Base-by-base conservation (phyloP, 1,140 invertebrate genomes). In the Episyrphus balteatus region DNA sequence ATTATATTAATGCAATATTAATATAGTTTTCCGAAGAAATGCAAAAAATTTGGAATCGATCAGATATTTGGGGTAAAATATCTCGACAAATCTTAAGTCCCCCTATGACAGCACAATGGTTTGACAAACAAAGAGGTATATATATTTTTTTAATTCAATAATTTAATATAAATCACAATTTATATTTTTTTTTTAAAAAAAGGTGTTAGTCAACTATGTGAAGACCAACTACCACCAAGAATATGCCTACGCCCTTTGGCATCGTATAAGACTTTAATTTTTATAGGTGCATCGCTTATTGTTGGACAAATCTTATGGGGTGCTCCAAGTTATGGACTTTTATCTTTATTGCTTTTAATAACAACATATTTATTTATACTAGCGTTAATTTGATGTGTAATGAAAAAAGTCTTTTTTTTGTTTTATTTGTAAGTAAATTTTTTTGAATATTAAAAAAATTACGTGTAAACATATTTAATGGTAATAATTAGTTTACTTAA, bases 221-320 rank as follows among this genome's bases (percentile, higher is more conserved):
- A 75, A 53, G 62, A 71, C 49, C 53, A 73, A 15, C 53, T 82
- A 18, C 79, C 78, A 10, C 80, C 86, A 2, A 70, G 84, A 49
- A 36, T 88, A n/a, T 81, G 77, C 64, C 63, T 88, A 14, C 71
- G 86, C 37, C 59, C 70, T 33, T 59, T 83, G 21, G 83, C 78
- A 9, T 80, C 73, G 51, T 77, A 83, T 48, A 70, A 73, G 47
- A 74, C 76, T 12, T 55, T 83, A 13, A 42, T 43, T 0, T 18
- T 55, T 1, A 47, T 66, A 9, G 19, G 18, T 5, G 19, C 48
- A 5, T 50, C 58, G 3, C 17, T 62, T 7, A 11, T 56, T 2
- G 12, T 63, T 30, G 66, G 58, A 0, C 19, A 58, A 33, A 13
- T 56, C 6, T 46, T 53, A 6, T 67, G 55, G 51, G 55, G 56